These are phyloP conservation scores for Perizoma affinitatum DNA, from an alignment of 2,888 invertebrate genomes.

Conservation along the genomic window DNA sequence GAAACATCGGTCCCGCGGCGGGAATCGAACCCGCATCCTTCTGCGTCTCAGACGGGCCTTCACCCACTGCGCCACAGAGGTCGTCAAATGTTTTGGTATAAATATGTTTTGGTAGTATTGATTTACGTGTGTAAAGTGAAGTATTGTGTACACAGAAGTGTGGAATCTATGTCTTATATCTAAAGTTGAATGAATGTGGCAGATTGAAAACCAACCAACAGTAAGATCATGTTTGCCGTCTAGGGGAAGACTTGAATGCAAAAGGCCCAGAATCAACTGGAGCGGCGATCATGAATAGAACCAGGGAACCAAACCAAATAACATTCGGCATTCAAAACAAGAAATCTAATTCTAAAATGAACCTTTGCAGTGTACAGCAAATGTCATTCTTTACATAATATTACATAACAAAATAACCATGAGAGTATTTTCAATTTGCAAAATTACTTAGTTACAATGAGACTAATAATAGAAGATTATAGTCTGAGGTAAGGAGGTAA, in stretches of 20 bases:
- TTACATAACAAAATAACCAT: constrained; percentile 6
- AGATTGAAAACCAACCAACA: too few relatives aligned
- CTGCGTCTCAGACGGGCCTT: too few relatives aligned
- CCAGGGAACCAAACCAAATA: not conserved
- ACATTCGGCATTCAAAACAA: not conserved
- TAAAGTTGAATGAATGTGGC: too few relatives aligned
- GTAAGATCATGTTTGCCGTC: too few relatives aligned
- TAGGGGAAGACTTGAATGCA: too few relatives aligned
- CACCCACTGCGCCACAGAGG: too few relatives aligned
- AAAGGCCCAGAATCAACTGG: too few relatives aligned
- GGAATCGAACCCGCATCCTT: too few relatives aligned
- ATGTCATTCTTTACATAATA: not conserved
- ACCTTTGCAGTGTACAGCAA: not conserved
- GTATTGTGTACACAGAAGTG: too few relatives aligned
- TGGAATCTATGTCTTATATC: too few relatives aligned
- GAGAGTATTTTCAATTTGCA: constrained; percentile 4
- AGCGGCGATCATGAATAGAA: not conserved
- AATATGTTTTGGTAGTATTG: not conserved
- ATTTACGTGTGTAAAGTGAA: not conserved
- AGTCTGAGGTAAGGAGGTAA: not conserved
- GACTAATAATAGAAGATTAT: constrained; percentile 17
- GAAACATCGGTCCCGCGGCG: too few relatives aligned
- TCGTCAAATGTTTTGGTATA: too few relatives aligned
- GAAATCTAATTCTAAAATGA: not conserved
- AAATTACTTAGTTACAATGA: constrained; percentile 9